These are phyloP conservation scores for Cyanoramphus novaezelandiae DNA, from an alignment of 2,113 vertebrate species.

Conservation along the genomic window DNA sequence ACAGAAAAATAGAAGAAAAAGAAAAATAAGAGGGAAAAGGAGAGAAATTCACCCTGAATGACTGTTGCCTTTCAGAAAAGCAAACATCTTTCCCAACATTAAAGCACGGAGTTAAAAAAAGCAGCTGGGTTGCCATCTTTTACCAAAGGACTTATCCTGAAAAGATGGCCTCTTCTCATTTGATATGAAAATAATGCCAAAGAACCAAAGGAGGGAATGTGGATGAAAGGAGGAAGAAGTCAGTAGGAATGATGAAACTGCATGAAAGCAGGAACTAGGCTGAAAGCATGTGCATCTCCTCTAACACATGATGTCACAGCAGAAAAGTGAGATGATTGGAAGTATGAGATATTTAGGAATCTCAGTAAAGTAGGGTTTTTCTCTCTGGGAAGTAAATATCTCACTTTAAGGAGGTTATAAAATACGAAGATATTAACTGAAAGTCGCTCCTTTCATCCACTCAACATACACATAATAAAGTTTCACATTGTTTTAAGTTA, in stretches of 20 bases:
- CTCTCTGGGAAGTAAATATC: not conserved
- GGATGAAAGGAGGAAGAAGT: not conserved
- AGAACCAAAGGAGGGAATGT: not conserved
- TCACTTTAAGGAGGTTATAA: not conserved
- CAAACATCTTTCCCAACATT: not conserved
- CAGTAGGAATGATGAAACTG: not conserved
- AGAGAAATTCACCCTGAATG: not conserved
- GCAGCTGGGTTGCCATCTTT: not conserved
- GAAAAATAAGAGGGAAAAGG: accelerated
- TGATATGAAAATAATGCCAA: not conserved
- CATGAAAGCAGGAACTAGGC: not conserved
- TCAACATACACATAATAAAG: not conserved
- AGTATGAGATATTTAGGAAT: not conserved
- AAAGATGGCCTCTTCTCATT: not conserved
- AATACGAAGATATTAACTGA: not conserved
- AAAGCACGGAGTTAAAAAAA: not conserved
- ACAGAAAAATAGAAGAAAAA: no score
- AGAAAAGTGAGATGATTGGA: not conserved
- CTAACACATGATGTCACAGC: not conserved
- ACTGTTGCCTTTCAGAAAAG: not conserved
- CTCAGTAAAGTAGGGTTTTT: not conserved
- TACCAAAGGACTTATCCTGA: not conserved
- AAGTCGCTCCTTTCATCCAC: not conserved
- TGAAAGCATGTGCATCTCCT: accelerated
- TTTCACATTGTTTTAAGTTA: constrained; percentile 3